phyloP scores from a whole-genome alignment of 2,797 vertebrate genomes.

The Gallirallus australis region DNA sequence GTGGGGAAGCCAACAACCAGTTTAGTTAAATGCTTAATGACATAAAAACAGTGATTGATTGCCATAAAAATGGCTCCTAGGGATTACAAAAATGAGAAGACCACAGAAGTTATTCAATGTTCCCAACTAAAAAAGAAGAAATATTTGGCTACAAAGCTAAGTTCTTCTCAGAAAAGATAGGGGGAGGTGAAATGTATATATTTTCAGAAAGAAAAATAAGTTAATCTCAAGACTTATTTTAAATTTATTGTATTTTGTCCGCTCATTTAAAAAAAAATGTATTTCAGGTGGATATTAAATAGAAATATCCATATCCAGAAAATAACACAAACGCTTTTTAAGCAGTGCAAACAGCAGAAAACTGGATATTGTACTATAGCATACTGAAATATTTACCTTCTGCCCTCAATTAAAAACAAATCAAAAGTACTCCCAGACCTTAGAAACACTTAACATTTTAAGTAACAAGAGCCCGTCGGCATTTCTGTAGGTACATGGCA shows the following conservation, averaged over 20 bases:
- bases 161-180: background rate
- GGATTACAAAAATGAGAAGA: conserved; percentile 36
- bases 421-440: background rate
- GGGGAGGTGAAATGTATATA: background rate
- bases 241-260: background rate
- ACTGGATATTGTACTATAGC: background rate
- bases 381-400: background rate
- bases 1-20: conserved; percentile 46
- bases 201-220: background rate
- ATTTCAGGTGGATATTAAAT: background rate
- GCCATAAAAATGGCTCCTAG: conserved; percentile 58
- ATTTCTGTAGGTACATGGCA: background rate
- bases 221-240: background rate
- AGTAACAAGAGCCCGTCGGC: background rate
- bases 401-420: background rate
- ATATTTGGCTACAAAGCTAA: background rate
- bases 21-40: conserved; percentile 62
- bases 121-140: background rate
- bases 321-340: background rate
- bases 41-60: conserved; percentile 61
- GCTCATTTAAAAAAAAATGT: background rate
- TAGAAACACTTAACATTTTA: background rate
- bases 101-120: background rate
- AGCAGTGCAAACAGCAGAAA: background rate
- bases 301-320: background rate